Conservation (phyloP, 2,888 invertebrate species). For the Erebia palarica region DNA sequence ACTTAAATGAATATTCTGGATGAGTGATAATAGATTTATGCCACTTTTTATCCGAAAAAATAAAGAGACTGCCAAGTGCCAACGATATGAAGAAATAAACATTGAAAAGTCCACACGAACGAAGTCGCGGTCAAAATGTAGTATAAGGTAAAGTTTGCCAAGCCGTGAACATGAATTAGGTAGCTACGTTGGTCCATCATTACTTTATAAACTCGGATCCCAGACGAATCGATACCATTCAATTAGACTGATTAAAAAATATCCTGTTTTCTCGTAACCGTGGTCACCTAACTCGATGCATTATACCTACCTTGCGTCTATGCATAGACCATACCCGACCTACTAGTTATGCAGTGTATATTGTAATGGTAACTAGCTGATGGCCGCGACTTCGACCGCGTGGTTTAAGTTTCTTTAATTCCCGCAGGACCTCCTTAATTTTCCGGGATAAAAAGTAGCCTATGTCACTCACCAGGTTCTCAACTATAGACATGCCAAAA, state of each 20-base stretch:
- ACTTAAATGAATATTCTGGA: too few relatives aligned
- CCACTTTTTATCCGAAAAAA: not conserved
- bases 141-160: not conserved
- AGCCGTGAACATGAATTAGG: slow-evolving; percentile 2
- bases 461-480: too few relatives aligned
- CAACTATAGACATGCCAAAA: too few relatives aligned
- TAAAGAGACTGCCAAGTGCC: not conserved
- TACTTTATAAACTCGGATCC: slow-evolving; percentile 29
- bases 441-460: too few relatives aligned
- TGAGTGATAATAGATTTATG: too few relatives aligned
- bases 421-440: too few relatives aligned
- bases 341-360: not conserved
- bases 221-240: slow-evolving; percentile 37
- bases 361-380: too few relatives aligned
- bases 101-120: not conserved
- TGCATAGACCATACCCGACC: not conserved
- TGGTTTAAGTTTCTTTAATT: too few relatives aligned
- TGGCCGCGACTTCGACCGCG: too few relatives aligned
- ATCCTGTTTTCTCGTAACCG: slow-evolving; percentile 26
- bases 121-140: not conserved
- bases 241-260: slow-evolving; percentile 39
- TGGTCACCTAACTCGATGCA: slow-evolving; percentile 29
- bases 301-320: slow-evolving; percentile 7
- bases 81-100: not conserved
- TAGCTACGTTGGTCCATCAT: slow-evolving; percentile 18